Conservation (phyloP, 2,888 invertebrate genomes). For the Geotrupes spiniger region DNA sequence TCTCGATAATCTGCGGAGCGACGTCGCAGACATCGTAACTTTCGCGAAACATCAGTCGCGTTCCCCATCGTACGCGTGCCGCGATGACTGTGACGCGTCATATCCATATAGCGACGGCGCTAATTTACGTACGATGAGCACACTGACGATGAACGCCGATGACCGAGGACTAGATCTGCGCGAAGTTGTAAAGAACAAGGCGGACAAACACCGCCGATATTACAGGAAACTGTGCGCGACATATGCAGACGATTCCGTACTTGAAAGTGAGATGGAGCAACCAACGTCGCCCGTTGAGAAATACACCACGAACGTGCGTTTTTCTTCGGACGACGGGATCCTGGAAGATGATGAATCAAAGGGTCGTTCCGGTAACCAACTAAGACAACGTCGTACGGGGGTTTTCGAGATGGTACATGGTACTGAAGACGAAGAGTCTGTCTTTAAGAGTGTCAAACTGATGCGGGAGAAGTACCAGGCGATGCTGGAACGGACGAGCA, state of each 20-base stretch:
- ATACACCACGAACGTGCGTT: neutral
- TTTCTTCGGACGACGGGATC: neutral
- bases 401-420: slow-evolving; percentile 37
- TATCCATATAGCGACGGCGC: neutral
- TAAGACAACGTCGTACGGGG: slow-evolving; percentile 42
- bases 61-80: too few relatives aligned
- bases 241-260: slow-evolving; percentile 10
- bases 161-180: slow-evolving; percentile 29
- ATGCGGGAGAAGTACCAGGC: slow-evolving; percentile 41
- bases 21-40: neutral
- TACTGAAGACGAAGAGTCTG: slow-evolving; percentile 18
- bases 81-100: neutral
- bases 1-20: slow-evolving; percentile 22
- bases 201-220: slow-evolving; percentile 41
- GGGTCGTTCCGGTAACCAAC: slow-evolving; percentile 18
- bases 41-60: too few relatives aligned
- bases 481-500: slow-evolving; percentile 40
- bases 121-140: neutral
- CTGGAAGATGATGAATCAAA: slow-evolving; percentile 1
- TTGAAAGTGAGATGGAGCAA: slow-evolving; percentile 31
- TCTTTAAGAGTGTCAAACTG: slow-evolving; percentile 43
- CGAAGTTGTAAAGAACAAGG: slow-evolving; percentile 38
- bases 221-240: slow-evolving; percentile 28
- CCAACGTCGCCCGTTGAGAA: slow-evolving; percentile 15
- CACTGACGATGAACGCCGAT: slow-evolving; percentile 11